Evolutionary conservation across 2,888 invertebrate genomes (phyloP).

Genomic region (Ormia ochracea): DNA sequence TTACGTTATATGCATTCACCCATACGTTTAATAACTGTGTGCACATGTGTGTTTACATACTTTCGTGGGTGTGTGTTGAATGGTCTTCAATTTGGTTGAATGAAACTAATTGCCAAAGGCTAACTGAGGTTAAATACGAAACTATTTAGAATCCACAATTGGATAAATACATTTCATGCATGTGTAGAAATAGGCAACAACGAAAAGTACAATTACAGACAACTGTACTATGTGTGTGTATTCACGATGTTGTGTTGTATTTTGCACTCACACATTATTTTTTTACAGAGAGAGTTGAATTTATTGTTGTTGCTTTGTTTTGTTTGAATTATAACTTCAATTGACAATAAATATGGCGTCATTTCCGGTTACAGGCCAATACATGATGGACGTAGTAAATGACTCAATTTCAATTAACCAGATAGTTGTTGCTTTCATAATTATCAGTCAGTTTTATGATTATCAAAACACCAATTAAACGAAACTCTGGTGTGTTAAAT

Average conservation of each 20-base stretch:
- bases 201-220: not conserved
- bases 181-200: slow-evolving; percentile 5
- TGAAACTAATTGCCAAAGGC: slow-evolving; percentile 69
- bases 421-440: not conserved
- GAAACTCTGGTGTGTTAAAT: slow-evolving; percentile 4
- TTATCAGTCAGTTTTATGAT: slow-evolving; percentile 4
- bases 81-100: slow-evolving; percentile 50
- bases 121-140: slow-evolving; percentile 75
- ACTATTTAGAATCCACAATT: slow-evolving; percentile 68
- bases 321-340: slow-evolving; percentile 31
- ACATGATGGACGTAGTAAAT: slow-evolving; percentile 26
- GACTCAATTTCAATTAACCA: slow-evolving; percentile 54
- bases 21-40: too few relatives aligned
- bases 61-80: not conserved
- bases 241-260: too few relatives aligned
- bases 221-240: not conserved
- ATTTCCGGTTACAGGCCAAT: slow-evolving; percentile 52
- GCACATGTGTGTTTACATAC: not conserved
- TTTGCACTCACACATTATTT: not conserved
- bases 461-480: slow-evolving; percentile 21
- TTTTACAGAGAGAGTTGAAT: slow-evolving; percentile 50
- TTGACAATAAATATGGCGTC: slow-evolving; percentile 53
- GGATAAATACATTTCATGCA: slow-evolving; percentile 59
- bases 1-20: too few relatives aligned
- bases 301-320: slow-evolving; percentile 4